Base-by-base conservation (phyloP, 2,888 invertebrate species). In the Pomacea canaliculata region DNA sequence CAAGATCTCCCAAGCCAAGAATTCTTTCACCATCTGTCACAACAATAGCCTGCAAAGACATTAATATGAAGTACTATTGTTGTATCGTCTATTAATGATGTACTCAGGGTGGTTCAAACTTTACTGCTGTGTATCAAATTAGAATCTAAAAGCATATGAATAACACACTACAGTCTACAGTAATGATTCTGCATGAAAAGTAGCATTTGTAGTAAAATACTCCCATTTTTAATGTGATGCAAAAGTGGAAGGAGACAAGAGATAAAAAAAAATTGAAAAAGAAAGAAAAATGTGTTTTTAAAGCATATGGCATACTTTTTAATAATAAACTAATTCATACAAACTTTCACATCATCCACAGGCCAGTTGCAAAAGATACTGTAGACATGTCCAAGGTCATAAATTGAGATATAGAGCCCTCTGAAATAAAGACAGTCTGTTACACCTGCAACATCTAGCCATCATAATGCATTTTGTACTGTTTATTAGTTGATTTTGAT, bases 21-120 rank as follows among this genome's bases (percentile, higher is more conserved):
- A 99, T 99, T 74, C 99, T 93, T 91, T 99, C 98, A 27, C 99
- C 99, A 91, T 99, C 99, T 0, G 99, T 99, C 67, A 99, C 98
- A 8, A 97, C 97, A 75, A 92, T 91, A 4, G 91, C 92, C 87
- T 88, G 80, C 5, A 79, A 78, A 46, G 27, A 56, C 16, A 16
- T 16, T 56, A 8, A 56, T 10, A 7, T 56, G 51, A 56, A 56
- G 12, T 56, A 16, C 19, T 19, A 63, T 23, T 63, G 27, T 10
- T 23, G 2, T 63, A 3, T 63, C 4, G 7, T n/a, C 60, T 60
- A n/a, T 60, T 60, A n/a, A 5, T 18, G 60, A n/a, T 18, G 60
- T 60, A 19, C 18, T 18, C 18, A 19, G 60, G 60, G 60, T 60
- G 60, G 60, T 19, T 18, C 4, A 63, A 5, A 7, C 7, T 4